Conservation (phyloP, 2,888 invertebrate genomes). For the Omphaloscelis lunosa region DNA sequence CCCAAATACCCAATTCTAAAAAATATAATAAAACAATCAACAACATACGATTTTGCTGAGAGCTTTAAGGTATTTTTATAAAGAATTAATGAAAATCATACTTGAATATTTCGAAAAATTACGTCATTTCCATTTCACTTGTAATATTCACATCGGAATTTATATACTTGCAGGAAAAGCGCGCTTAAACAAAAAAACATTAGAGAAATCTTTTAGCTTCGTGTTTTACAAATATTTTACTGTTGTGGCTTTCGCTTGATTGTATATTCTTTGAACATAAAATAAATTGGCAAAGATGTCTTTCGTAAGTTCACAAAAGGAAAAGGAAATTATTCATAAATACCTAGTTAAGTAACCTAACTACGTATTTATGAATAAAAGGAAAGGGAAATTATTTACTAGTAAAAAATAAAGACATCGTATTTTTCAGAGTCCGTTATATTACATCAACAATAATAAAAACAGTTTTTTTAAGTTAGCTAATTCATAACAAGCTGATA, state of each 20-base stretch:
- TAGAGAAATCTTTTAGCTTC: not conserved
- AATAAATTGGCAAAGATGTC: not conserved
- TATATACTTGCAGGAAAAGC: not conserved
- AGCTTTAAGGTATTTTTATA: not conserved
- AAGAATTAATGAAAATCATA: not conserved
- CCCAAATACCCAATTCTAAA: not conserved
- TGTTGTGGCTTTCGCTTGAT: not conserved
- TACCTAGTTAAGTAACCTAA: not conserved
- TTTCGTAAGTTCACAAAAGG: too few species aligned
- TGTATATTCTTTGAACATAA: not conserved
- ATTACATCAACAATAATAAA: too few species aligned
- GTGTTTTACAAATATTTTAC: not conserved
- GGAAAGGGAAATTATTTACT: too few species aligned
- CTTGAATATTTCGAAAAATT: not conserved
- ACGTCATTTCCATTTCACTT: not conserved
- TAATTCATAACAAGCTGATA: too few species aligned
- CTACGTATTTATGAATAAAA: too few species aligned
- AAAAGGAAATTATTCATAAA: too few species aligned
- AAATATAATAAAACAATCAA: not conserved
- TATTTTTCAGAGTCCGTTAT: too few species aligned
- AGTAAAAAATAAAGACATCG: too few species aligned
- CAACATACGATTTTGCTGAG: not conserved
- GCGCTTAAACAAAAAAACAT: not conserved
- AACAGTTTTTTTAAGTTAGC: too few species aligned
- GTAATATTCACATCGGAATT: slow-evolving; percentile 5